A percentile compares a stretch with the other conserved stretches of the same genome.
Evolutionary conservation across 2,888 invertebrate species (phyloP).

Genomic region (Chrysolina oricalcia): DNA sequence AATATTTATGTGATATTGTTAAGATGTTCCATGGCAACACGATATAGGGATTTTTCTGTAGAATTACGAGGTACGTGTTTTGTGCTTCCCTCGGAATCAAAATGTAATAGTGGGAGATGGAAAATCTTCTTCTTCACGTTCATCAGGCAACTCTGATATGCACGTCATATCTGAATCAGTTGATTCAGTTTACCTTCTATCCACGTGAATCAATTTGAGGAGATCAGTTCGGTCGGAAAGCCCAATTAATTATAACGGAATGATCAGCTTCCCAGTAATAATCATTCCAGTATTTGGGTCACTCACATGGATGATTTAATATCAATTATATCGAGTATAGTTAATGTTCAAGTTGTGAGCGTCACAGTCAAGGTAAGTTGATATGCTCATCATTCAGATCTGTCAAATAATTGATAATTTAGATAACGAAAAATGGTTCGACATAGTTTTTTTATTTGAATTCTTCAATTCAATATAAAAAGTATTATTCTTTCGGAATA

Average conservation of each 20-base stretch:
- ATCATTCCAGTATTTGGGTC: neutral
- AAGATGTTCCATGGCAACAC: no score
- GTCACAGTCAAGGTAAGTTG: neutral
- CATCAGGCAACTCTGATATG: neutral
- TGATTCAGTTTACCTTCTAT: neutral
- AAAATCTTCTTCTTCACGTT: no score
- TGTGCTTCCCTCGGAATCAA: no score
- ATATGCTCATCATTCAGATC: neutral
- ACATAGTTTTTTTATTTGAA: no score
- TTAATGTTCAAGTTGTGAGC: neutral
- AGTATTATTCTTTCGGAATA: no score
- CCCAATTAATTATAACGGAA: neutral
- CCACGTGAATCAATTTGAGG: neutral
- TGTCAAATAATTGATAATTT: no score
- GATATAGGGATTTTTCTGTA: no score
- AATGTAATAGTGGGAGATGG: no score
- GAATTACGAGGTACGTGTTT: no score
- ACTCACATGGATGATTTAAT: neutral
- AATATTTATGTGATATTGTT: no score
- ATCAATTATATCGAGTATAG: neutral
- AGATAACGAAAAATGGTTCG: no score
- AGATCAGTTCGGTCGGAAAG: constrained; percentile 17
- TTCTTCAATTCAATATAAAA: no score
- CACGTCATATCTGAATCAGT: neutral
- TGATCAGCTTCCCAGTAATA: neutral